phyloP scores from a whole-genome alignment of 2,888 invertebrate species.

The Spilarctia lutea region DNA sequence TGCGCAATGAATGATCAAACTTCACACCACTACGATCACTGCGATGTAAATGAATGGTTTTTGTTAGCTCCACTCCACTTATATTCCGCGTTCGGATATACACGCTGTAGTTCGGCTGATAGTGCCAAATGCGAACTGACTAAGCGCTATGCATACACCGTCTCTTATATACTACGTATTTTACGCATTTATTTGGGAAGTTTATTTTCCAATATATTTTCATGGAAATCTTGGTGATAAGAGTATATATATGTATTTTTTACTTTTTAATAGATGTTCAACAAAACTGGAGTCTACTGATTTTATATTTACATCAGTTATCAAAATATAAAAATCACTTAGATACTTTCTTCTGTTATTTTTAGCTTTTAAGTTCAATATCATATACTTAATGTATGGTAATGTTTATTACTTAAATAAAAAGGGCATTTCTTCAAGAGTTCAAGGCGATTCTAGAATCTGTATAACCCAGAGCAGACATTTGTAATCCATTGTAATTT shows the following conservation, averaged over 20 bases:
- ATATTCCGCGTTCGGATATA: constrained; percentile 49
- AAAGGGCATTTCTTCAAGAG: too few relatives aligned
- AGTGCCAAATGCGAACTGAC: constrained; percentile 1
- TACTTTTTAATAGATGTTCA: neutral
- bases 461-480: too few relatives aligned
- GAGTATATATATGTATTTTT: neutral
- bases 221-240: neutral
- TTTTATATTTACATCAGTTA: too few relatives aligned
- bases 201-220: neutral
- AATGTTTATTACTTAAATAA: too few relatives aligned
- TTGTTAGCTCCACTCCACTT: constrained; percentile 13
- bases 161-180: constrained; percentile 3
- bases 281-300: neutral
- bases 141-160: neutral
- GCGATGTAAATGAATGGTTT: constrained; percentile 1
- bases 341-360: too few relatives aligned
- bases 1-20: constrained; percentile 62
- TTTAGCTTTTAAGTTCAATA: too few relatives aligned
- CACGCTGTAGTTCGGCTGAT: constrained; percentile 24
- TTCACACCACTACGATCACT: neutral
- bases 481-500: too few relatives aligned
- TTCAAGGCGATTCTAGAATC: too few relatives aligned
- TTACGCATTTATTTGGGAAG: neutral
- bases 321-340: too few relatives aligned
- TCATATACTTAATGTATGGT: too few relatives aligned